phyloP scores from a whole-genome alignment of 1,140 invertebrate species.

The Drosophila murphyi region DNA sequence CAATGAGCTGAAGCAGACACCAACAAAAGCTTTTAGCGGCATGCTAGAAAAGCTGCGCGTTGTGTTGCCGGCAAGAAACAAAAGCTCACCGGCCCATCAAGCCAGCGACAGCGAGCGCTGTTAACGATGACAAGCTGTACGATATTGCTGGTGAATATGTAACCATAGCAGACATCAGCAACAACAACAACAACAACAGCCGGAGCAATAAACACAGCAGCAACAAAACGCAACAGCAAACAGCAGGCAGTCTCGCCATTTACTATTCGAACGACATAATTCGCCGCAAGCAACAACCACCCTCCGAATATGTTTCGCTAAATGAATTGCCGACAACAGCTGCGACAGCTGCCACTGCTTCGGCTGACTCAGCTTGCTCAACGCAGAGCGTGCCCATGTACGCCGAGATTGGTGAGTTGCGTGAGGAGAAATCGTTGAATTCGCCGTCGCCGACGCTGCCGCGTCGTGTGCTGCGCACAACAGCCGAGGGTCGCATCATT shows the following conservation, averaged over 20 bases:
- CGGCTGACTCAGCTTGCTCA: not conserved
- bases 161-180: constrained; percentile 92
- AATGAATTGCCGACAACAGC: constrained; percentile 89
- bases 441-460: constrained; percentile 41
- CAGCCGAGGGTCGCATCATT: constrained; percentile 95
- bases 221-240: constrained; percentile 30
- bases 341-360: constrained; percentile 3
- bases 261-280: constrained; percentile 87
- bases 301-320: constrained; percentile 91
- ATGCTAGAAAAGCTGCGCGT: constrained; percentile 88
- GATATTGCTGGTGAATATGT: constrained; percentile 92
- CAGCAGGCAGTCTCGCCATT: constrained; percentile 76
- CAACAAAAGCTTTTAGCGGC: constrained; percentile 86
- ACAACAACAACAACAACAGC: constrained; percentile 86
- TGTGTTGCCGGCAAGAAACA: constrained; percentile 86
- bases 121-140: constrained; percentile 84
- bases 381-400: constrained; percentile 71
- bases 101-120: constrained; percentile 63
- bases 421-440: constrained; percentile 69
- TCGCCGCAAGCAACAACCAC: constrained; percentile 77
- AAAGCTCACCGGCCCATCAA: constrained; percentile 77
- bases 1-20: constrained; percentile 74
- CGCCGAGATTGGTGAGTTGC: constrained; percentile 80
- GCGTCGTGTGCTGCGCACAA: constrained; percentile 90
- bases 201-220: constrained; percentile 12